These are phyloP conservation scores for Trissolcus japonicus DNA, from an alignment of 2,888 invertebrate genomes.

Conservation along the genomic window DNA sequence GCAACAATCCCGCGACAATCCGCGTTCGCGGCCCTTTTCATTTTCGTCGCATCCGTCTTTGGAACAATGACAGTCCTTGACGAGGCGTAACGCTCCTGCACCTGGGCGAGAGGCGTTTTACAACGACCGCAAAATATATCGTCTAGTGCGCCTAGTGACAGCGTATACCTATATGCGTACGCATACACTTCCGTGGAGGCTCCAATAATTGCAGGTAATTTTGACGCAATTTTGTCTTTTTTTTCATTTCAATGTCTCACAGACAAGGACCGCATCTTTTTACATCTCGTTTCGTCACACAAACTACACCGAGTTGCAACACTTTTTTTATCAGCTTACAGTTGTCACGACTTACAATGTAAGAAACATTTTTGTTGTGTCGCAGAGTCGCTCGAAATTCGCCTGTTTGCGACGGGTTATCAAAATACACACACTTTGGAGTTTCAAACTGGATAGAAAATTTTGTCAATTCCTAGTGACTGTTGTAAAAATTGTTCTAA, in stretches of 20 bases:
- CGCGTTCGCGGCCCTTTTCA: background rate
- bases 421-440: too few relatives aligned
- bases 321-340: too few relatives aligned
- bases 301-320: too few relatives aligned
- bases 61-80: slow-evolving; percentile 10
- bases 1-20: slow-evolving; percentile 12
- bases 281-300: too few relatives aligned
- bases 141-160: slow-evolving; percentile 35
- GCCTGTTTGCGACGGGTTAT: too few relatives aligned
- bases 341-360: too few relatives aligned
- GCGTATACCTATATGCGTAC: slow-evolving; percentile 20
- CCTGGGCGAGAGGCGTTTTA: background rate
- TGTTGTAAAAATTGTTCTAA: too few relatives aligned
- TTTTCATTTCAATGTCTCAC: background rate
- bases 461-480: too few relatives aligned
- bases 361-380: too few relatives aligned
- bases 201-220: slow-evolving; percentile 23
- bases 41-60: background rate
- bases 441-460: too few relatives aligned
- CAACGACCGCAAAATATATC: slow-evolving; percentile 7
- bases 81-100: background rate
- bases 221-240: background rate
- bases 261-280: background rate
- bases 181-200: slow-evolving; percentile 11
- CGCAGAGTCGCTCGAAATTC: too few relatives aligned